Conservation (phyloP, 2,113 vertebrate genomes). For the Charadrius vociferus region DNA sequence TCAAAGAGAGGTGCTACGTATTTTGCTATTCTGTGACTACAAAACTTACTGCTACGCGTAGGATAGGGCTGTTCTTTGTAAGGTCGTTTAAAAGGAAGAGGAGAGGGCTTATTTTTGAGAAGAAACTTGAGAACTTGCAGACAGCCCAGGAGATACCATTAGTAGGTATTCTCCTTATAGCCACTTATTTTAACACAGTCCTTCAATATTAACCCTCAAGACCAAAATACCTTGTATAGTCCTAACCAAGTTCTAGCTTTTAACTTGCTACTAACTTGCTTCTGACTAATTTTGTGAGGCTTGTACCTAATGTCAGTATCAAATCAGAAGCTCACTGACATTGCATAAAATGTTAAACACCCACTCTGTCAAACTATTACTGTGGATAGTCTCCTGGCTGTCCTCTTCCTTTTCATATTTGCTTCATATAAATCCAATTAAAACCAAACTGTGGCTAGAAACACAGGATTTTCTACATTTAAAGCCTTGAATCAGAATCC, state of each 20-base stretch:
- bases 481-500: not conserved
- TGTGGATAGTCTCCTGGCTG: not conserved
- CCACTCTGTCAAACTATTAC: accelerated
- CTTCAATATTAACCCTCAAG: not conserved
- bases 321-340: not conserved
- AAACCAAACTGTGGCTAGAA: not conserved
- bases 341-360: not conserved
- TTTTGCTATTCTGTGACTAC: not conserved
- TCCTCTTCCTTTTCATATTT: not conserved
- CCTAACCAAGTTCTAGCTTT: not conserved
- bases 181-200: not conserved
- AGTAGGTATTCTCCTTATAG: not conserved
- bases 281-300: not conserved
- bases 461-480: not conserved
- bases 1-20: not conserved
- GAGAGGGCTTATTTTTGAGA: not conserved
- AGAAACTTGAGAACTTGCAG: not conserved
- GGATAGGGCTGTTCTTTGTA: not conserved
- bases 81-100: not conserved
- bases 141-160: not conserved
- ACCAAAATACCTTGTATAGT: not conserved
- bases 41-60: not conserved
- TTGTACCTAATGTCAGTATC: not conserved
- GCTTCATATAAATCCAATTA: not conserved
- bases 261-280: not conserved